Conservation (phyloP, 2,113 vertebrate species). For the Pogonocichla stellata region DNA sequence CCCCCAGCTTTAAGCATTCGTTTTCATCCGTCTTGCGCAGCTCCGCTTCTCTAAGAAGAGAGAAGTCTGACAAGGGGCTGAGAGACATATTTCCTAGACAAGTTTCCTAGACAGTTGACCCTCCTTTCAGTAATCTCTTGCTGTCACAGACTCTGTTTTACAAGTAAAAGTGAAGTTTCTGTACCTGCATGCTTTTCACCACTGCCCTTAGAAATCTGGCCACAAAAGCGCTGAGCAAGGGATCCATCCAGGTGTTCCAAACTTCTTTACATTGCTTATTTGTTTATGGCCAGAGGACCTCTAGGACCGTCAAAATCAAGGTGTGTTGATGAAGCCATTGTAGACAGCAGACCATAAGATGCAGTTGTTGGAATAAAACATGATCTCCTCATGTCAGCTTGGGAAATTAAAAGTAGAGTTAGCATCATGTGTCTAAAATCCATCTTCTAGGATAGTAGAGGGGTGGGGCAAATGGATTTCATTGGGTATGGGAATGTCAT, state of each 20-base stretch:
- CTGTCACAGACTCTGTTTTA: neutral
- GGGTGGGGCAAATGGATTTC: neutral
- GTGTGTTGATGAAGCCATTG: neutral
- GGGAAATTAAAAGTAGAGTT: neutral
- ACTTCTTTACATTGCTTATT: neutral
- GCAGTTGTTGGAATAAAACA: neutral
- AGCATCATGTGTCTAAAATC: neutral
- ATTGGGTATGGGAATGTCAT: neutral
- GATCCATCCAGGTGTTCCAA: neutral
- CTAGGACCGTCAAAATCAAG: neutral
- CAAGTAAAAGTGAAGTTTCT: neutral
- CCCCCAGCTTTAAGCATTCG: neutral
- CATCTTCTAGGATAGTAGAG: neutral
- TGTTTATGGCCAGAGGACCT: neutral
- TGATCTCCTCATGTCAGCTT: neutral
- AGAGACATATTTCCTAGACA: neutral
- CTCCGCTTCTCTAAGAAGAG: neutral
- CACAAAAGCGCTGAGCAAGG: neutral
- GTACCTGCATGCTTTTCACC: neutral
- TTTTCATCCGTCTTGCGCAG: neutral
- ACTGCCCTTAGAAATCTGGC: neutral
- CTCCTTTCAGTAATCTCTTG: neutral
- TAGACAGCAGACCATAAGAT: neutral
- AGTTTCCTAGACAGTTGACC: neutral
- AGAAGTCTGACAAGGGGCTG: neutral